phyloP scores from a whole-genome alignment of 1,140 invertebrate genomes.

The Varroa destructor region DNA sequence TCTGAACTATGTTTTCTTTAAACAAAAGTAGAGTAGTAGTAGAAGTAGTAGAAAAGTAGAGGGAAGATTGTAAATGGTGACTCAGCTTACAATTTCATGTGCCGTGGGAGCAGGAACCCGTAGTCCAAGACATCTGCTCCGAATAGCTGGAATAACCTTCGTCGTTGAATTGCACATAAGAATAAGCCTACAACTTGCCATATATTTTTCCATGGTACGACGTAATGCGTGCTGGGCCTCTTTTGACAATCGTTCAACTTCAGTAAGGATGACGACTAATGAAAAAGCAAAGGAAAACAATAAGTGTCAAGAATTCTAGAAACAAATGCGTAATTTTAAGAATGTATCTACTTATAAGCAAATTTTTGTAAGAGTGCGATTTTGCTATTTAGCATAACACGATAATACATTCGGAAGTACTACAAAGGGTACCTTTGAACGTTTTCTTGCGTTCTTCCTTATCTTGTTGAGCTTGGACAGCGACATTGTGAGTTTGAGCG shows the following conservation, averaged over 20 bases:
- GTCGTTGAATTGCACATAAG: conserved; percentile 88
- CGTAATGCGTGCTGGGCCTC: conserved; percentile 95
- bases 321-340: not conserved
- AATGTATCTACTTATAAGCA: too few species aligned
- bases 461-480: conserved; percentile 51
- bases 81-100: conserved; percentile 44
- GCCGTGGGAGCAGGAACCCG: conserved; percentile 71
- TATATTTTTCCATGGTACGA: conserved; percentile 98
- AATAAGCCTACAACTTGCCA: conserved; percentile 83
- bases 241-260: conserved; percentile 88
- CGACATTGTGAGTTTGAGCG: conserved; percentile 87
- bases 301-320: not conserved
- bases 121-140: conserved; percentile 79
- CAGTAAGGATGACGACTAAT: conserved; percentile 77
- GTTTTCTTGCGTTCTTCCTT: conserved; percentile 48
- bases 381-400: too few species aligned
- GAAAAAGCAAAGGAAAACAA: conserved; percentile 32
- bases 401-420: too few species aligned
- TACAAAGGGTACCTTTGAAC: conserved; percentile 61
- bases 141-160: conserved; percentile 83
- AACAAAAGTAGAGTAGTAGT: too few species aligned
- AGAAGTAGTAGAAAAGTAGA: not conserved
- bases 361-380: not conserved
- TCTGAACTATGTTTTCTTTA: too few species aligned
- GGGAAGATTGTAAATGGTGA: conserved; percentile 5